phyloP scores from a whole-genome alignment of 2,113 vertebrate genomes.

The Caretta caretta region DNA sequence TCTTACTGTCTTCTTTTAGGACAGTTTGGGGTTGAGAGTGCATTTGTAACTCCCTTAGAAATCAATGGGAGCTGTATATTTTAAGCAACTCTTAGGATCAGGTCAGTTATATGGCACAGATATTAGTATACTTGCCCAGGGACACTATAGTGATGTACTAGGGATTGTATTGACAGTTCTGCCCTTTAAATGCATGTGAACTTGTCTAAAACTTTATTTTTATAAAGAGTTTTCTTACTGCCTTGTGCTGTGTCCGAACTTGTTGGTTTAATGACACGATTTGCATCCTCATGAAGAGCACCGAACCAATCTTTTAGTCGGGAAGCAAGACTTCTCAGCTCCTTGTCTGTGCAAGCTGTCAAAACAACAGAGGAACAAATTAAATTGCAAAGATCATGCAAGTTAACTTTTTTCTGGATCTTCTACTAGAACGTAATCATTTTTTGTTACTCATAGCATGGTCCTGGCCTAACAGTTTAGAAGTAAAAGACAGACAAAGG shows the following conservation, averaged over 20 bases:
- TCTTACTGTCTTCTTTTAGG: neutral
- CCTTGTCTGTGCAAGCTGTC: constrained; percentile 90
- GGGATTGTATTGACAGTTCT: neutral
- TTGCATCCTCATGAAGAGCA: constrained; percentile 92
- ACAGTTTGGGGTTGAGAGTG: neutral
- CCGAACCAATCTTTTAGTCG: constrained; percentile 97
- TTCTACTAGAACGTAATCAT: neutral
- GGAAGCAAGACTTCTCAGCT: constrained; percentile 90
- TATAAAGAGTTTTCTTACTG: constrained; percentile 83
- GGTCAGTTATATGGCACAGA: neutral
- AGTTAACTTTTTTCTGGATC: neutral
- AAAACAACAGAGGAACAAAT: constrained; percentile 61
- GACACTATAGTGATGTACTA: neutral
- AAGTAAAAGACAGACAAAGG: neutral
- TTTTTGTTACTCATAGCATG: neutral
- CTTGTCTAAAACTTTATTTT: neutral
- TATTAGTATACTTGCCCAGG: neutral
- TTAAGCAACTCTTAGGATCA: neutral
- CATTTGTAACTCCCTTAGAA: neutral
- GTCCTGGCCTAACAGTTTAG: constrained; percentile 11
- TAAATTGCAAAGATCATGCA: constrained; percentile 8
- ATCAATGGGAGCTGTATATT: neutral
- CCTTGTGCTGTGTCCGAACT: constrained; percentile 84
- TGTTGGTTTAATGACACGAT: constrained; percentile 91
- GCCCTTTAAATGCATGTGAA: neutral